A percentile compares a stretch with the other conserved stretches of the same genome.
Evolutionary conservation across 2,113 vertebrate species (phyloP).

Genomic region (Melierax canorus): DNA sequence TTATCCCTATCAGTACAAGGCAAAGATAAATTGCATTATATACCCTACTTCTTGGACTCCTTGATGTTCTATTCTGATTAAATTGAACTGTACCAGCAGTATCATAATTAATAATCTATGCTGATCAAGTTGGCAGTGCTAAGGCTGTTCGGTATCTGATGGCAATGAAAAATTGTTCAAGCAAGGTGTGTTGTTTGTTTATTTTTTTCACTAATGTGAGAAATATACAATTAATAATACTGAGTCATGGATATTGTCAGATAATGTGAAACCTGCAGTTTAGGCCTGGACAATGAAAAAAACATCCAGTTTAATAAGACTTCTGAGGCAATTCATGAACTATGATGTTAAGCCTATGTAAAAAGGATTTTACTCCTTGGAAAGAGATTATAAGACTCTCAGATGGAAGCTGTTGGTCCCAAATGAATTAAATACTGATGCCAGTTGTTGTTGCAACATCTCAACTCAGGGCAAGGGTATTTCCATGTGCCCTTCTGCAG

Average conservation of each 20-base stretch:
- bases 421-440: not conserved
- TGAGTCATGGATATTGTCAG: not conserved
- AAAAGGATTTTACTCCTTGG: not conserved
- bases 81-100: conserved; percentile 60
- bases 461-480: not conserved
- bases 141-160: conserved; percentile 30
- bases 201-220: not conserved
- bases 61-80: conserved; percentile 75
- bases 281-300: not conserved
- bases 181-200: conserved; percentile 30
- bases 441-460: not conserved
- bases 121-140: conserved; percentile 38
- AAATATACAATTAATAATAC: conserved; percentile 26
- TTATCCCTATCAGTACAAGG: conserved; percentile 73
- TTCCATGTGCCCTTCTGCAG: not conserved
- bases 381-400: not conserved
- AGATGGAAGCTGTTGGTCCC: not conserved
- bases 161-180: conserved; percentile 48
- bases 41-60: conserved; percentile 62
- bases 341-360: not conserved
- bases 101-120: conserved; percentile 78
- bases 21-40: conserved; percentile 73
- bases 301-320: not conserved
- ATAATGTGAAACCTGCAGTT: not conserved
- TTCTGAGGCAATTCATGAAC: not conserved